phyloP scores from a whole-genome alignment of 2,888 invertebrate genomes.

The Lydus trimaculatus region DNA sequence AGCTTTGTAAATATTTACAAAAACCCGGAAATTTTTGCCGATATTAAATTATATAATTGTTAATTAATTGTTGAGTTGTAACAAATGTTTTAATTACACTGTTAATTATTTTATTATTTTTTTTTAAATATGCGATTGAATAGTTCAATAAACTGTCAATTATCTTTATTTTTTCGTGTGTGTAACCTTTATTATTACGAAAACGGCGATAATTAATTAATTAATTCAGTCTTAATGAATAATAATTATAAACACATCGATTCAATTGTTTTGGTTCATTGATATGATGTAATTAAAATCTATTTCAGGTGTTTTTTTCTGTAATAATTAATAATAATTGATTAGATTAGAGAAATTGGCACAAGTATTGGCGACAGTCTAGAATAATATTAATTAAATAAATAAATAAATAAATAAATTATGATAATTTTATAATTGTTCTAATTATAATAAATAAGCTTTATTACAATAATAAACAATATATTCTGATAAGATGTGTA shows the following conservation, averaged over 20 bases:
- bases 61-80: not conserved
- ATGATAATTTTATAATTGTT: not conserved
- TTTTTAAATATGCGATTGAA: not conserved
- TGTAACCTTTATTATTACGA: constrained; percentile 7
- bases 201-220: not conserved
- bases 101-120: not conserved
- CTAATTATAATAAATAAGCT: not conserved
- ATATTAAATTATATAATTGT: not conserved
- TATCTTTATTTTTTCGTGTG: too few species aligned
- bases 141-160: constrained; percentile 8
- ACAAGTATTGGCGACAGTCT: constrained; percentile 1
- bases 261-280: not conserved
- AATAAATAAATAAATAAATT: not conserved
- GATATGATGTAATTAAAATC: not conserved
- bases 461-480: not conserved
- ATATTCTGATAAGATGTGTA: too few species aligned
- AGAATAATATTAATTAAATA: not conserved
- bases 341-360: constrained; percentile 3
- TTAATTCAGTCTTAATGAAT: not conserved
- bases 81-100: not conserved
- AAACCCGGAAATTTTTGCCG: not conserved
- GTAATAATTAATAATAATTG: not conserved
- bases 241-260: not conserved
- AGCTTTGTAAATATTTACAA: not conserved
- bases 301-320: not conserved